Evolutionary conservation across 2,113 vertebrate genomes (phyloP).

Genomic region (Callaeas wilsoni): DNA sequence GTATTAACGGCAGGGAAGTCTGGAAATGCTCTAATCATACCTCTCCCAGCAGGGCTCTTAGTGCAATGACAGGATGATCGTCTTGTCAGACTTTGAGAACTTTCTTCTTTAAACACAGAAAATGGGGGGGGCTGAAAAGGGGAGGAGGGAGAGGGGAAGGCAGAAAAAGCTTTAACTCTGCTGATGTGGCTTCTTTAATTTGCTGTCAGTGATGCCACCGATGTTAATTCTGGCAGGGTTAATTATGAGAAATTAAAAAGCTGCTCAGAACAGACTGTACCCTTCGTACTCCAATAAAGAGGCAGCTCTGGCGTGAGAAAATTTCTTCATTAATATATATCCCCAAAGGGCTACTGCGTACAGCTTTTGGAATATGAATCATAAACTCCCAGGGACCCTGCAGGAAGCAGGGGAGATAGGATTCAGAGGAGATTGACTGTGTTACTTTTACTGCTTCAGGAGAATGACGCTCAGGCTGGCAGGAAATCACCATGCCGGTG

Average conservation of each 20-base stretch:
- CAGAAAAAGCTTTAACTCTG: slow-evolving; percentile 20
- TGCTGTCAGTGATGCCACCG: slow-evolving; percentile 57
- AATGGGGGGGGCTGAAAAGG: background rate
- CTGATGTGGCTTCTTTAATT: slow-evolving; percentile 62
- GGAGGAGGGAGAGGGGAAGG: background rate
- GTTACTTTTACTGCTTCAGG: slow-evolving; percentile 57
- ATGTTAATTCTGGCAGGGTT: slow-evolving; percentile 74
- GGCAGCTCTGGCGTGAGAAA: slow-evolving; percentile 61
- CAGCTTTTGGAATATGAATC: slow-evolving; percentile 67
- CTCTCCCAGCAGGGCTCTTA: slow-evolving; percentile 34
- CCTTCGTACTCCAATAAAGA: slow-evolving; percentile 68
- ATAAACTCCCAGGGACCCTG: slow-evolving; percentile 49
- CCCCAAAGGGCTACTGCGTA: slow-evolving; percentile 54
- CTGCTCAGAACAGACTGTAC: slow-evolving; percentile 71
- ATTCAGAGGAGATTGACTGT: slow-evolving; percentile 62
- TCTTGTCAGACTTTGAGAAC: slow-evolving; percentile 58
- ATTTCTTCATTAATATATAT: slow-evolving; percentile 75
- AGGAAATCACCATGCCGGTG: slow-evolving; percentile 60
- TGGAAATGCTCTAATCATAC: slow-evolving; percentile 39
- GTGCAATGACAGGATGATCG: slow-evolving; percentile 38
- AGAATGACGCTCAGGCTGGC: slow-evolving; percentile 41
- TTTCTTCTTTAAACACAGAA: slow-evolving; percentile 33
- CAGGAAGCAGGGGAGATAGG: slow-evolving; percentile 49
- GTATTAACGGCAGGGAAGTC: slow-evolving; percentile 19
- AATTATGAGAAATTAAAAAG: slow-evolving; percentile 76